These are phyloP conservation scores for Hemithea aestivaria DNA, from an alignment of 2,888 invertebrate species.

Conservation along the genomic window DNA sequence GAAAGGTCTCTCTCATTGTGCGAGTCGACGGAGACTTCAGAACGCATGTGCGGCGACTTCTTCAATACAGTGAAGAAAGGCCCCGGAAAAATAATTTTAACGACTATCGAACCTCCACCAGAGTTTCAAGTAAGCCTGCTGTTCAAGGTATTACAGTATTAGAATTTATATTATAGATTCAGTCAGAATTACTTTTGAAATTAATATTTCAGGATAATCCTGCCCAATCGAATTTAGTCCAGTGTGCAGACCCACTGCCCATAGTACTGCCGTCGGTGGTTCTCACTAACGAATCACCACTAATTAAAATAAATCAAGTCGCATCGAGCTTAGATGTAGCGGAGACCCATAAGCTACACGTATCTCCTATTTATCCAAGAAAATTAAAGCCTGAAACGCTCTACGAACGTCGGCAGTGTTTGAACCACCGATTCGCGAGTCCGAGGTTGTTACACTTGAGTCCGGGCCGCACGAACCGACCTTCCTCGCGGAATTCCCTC, in stretches of 20 bases:
- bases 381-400: conserved; percentile 59
- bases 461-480: conserved; percentile 80
- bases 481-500: conserved; percentile 87
- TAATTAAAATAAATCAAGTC: conserved; percentile 31
- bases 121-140: conserved; percentile 90
- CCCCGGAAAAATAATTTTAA: conserved; percentile 80
- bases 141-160: too few species aligned
- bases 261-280: conserved; percentile 48
- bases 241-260: conserved; percentile 44
- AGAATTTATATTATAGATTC: too few species aligned
- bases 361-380: conserved; percentile 61
- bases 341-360: conserved; percentile 41
- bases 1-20: conserved; percentile 87
- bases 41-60: conserved; percentile 88
- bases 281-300: conserved; percentile 42
- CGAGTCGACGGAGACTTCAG: conserved; percentile 88
- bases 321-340: conserved; percentile 35
- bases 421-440: conserved; percentile 66
- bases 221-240: conserved; percentile 37
- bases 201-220: conserved; percentile 59
- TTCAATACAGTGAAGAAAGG: conserved; percentile 91
- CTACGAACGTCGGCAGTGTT: conserved; percentile 63
- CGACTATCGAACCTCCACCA: conserved; percentile 89
- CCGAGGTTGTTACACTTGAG: conserved; percentile 79
- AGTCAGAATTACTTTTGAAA: not conserved